phyloP scores from a whole-genome alignment of 2,888 invertebrate genomes.

The Minunthozetes semirufus region DNA sequence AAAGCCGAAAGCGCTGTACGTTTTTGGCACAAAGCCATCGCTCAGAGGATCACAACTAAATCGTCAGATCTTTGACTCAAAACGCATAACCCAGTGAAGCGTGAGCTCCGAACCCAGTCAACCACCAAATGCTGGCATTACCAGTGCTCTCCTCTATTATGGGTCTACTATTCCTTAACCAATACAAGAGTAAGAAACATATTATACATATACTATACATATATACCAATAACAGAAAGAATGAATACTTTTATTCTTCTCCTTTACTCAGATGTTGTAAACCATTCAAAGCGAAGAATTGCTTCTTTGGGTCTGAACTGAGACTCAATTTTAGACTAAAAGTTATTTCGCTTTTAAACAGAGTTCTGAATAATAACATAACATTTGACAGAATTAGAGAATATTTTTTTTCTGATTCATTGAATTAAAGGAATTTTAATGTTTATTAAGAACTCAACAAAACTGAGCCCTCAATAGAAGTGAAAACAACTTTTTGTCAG shows the following conservation, averaged over 20 bases:
- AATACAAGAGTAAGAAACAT: not conserved
- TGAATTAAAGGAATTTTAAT: not conserved
- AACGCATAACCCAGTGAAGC: constrained; percentile 11
- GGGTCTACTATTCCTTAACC: not conserved
- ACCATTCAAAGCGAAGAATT: not conserved
- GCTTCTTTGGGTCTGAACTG: not conserved
- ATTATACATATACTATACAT: too few relatives aligned
- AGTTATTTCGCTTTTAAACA: not conserved
- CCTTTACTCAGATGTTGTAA: not conserved
- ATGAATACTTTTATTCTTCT: constrained; percentile 7
- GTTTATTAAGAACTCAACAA: not conserved
- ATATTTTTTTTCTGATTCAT: constrained; percentile 9
- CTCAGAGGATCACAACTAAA: constrained; percentile 28
- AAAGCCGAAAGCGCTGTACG: not conserved
- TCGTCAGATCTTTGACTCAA: constrained; percentile 28
- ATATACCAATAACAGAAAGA: not conserved
- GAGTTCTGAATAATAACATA: constrained; percentile 6
- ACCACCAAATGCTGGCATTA: constrained; percentile 24
- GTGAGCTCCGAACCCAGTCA: constrained; percentile 9
- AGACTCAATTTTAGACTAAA: not conserved
- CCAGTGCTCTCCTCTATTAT: not conserved
- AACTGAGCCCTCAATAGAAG: not conserved
- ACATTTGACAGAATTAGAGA: not conserved
- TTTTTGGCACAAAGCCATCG: constrained; percentile 29
- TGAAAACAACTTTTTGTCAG: not conserved